Evolutionary conservation across 2,888 invertebrate species (phyloP).

Genomic region (Lasioglossum lativentre): DNA sequence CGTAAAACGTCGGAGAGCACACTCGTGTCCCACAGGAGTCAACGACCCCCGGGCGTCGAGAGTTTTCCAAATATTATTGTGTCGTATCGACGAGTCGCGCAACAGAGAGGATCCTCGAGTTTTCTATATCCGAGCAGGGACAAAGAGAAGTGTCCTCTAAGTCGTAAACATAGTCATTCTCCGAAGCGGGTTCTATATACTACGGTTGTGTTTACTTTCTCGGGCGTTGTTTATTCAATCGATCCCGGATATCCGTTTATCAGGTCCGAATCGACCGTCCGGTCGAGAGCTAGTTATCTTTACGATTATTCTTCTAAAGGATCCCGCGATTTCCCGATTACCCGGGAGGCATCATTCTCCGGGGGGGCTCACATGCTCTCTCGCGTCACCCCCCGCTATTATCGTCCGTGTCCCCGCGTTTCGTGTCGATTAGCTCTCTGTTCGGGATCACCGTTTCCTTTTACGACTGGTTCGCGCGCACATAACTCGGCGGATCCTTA

Average conservation of each 20-base stretch:
- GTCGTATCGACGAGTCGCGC: conserved; percentile 57
- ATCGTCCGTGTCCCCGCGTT: conserved; percentile 52
- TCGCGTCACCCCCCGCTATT: conserved; percentile 35
- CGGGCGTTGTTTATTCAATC: conserved; percentile 53
- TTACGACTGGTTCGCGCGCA: conserved; percentile 73
- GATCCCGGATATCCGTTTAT: conserved; percentile 40
- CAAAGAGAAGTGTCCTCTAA: too few species aligned
- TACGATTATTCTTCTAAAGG: conserved; percentile 41
- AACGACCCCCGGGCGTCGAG: conserved; percentile 70
- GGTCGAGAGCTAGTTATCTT: conserved; percentile 15
- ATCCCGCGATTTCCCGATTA: background rate
- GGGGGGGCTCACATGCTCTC: background rate
- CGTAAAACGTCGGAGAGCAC: conserved; percentile 48
- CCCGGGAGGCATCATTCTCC: background rate
- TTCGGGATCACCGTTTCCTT: conserved; percentile 79
- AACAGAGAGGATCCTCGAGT: conserved; percentile 37
- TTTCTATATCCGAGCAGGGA: background rate
- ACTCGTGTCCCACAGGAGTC: conserved; percentile 71
- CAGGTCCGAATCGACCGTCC: background rate
- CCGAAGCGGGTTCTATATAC: background rate
- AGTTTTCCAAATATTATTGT: conserved; percentile 79
- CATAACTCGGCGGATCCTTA: conserved; percentile 67
- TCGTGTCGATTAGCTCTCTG: conserved; percentile 79
- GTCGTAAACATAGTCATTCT: background rate
- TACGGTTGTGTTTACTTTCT: background rate